A percentile compares a stretch with the other conserved stretches of the same genome.
Evolutionary conservation across 2,113 vertebrate species (phyloP).

Genomic region (Pterophyllum scalare): DNA sequence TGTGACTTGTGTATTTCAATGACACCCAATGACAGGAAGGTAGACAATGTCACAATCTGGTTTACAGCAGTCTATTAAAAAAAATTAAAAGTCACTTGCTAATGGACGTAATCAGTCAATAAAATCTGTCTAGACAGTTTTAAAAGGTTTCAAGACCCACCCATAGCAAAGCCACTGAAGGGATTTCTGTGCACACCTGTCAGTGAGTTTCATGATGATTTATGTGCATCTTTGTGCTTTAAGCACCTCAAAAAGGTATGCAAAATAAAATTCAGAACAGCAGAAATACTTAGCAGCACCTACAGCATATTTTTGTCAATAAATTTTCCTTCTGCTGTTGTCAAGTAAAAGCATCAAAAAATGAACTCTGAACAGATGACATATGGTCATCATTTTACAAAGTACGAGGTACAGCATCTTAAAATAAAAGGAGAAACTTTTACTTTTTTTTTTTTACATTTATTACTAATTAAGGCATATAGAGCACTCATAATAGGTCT

Average conservation of each 20-base stretch:
- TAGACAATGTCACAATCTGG: constrained; percentile 14
- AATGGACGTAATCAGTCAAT: constrained; percentile 62
- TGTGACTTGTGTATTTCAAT: constrained; percentile 20
- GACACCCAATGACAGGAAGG: constrained; percentile 12
- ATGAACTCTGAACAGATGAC: background rate
- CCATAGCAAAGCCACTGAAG: constrained; percentile 12
- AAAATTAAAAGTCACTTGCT: constrained; percentile 17
- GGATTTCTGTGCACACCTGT: background rate
- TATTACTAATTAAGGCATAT: background rate
- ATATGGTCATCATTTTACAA: background rate
- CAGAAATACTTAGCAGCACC: background rate
- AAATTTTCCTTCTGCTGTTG: background rate
- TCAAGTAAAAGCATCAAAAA: background rate
- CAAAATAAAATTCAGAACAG: constrained; percentile 2
- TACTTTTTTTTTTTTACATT: background rate
- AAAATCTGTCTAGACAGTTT: constrained; percentile 47
- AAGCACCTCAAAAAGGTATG: background rate
- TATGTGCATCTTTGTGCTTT: background rate
- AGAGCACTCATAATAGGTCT: background rate
- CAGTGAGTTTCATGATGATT: constrained; percentile 1
- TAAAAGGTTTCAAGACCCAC: constrained; percentile 34
- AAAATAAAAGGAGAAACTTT: background rate
- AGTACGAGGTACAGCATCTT: background rate
- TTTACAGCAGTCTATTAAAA: constrained; percentile 24
- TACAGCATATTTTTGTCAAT: background rate